A percentile compares a stretch with the other conserved stretches of the same genome.
These are phyloP conservation scores for Montipora capricornis DNA, from an alignment of 64 coral and sea anemone species.

Conservation along the genomic window DNA sequence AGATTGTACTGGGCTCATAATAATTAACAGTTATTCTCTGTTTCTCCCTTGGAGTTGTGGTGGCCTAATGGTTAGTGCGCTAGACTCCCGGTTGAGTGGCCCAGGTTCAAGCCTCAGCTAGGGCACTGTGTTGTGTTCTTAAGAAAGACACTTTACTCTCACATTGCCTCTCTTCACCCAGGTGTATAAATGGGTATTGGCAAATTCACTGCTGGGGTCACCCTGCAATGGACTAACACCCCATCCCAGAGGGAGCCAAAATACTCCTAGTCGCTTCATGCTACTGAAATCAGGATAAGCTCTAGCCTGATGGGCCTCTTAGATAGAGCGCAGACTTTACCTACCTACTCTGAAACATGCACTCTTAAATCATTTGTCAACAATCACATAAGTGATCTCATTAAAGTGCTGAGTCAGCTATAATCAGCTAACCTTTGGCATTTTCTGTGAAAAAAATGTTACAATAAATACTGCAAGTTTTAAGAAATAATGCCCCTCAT, in stretches of 20 bases:
- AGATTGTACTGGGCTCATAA: slow-evolving; percentile 14
- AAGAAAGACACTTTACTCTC: background rate
- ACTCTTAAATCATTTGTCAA: slow-evolving; percentile 5
- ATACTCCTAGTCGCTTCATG: background rate
- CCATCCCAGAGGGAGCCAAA: no score
- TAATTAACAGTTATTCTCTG: slow-evolving; percentile 11
- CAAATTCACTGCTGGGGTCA: background rate
- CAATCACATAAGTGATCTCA: background rate
- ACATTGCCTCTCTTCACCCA: background rate
- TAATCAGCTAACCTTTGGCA: slow-evolving; percentile 7
- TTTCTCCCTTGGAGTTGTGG: background rate
- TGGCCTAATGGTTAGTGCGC: background rate
- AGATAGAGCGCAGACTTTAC: background rate
- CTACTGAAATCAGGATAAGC: background rate
- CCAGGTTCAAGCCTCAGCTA: background rate
- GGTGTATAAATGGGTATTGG: background rate
- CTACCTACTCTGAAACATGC: slow-evolving; percentile 17
- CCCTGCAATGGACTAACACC: background rate
- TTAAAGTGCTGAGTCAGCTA: background rate
- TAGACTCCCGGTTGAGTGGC: background rate
- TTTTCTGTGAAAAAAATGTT: background rate
- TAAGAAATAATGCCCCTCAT: slow-evolving; percentile 15
- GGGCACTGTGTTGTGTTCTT: background rate
- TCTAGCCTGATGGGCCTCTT: background rate
- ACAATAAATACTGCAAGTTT: slow-evolving; percentile 10